Evolutionary conservation across 2,113 vertebrate genomes (phyloP).

Genomic region (Platycercus adscitus): DNA sequence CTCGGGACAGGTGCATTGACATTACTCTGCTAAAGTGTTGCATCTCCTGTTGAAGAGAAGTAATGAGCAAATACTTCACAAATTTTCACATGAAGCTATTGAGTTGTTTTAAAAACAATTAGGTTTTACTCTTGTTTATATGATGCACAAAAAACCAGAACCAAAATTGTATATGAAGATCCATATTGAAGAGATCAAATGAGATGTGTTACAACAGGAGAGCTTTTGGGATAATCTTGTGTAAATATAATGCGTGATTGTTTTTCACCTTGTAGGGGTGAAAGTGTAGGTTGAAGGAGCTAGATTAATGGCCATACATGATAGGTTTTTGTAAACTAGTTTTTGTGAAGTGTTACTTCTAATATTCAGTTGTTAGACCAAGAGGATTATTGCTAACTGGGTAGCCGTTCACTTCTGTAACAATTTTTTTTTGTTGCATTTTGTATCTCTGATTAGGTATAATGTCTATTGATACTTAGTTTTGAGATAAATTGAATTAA

Average conservation of each 20-base stretch:
- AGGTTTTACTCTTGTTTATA: neutral
- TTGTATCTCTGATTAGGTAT: neutral
- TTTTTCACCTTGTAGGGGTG: neutral
- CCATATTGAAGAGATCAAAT: neutral
- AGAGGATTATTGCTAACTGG: neutral
- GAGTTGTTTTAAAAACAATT: neutral
- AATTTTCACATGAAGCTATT: neutral
- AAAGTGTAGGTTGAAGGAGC: neutral
- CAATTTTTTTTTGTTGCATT: neutral
- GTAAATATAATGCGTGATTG: neutral
- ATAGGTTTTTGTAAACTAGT: neutral
- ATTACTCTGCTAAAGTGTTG: neutral
- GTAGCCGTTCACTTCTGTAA: neutral
- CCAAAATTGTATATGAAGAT: neutral
- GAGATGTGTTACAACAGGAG: neutral
- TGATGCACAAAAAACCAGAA: fast-evolving
- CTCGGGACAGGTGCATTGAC: neutral
- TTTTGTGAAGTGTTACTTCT: neutral
- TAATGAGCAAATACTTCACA: neutral
- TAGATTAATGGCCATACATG: neutral
- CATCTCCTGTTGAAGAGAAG: neutral
- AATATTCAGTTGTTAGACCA: neutral
- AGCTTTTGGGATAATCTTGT: neutral
- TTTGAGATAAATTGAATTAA: neutral
- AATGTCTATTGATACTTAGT: neutral